These are phyloP conservation scores for Darevskia nairensis DNA, from an alignment of 2,797 vertebrate genomes.

Conservation along the genomic window DNA sequence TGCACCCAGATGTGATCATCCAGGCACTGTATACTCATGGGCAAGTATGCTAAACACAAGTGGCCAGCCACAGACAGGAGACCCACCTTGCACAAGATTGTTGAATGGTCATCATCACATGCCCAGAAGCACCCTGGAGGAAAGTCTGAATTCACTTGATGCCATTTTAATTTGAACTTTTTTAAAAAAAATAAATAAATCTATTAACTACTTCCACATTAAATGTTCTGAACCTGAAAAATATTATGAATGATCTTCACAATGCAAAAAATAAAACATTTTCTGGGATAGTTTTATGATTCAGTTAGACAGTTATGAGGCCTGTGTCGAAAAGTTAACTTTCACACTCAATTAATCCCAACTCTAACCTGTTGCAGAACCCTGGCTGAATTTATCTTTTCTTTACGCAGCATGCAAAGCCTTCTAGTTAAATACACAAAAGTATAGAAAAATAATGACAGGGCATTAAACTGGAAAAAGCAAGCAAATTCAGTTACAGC, in stretches of 20 bases:
- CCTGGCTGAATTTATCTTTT: constrained; percentile 34
- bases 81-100: neutral
- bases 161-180: neutral
- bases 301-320: neutral
- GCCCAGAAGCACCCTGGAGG: neutral
- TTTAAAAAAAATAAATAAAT: neutral
- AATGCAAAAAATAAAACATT: constrained; percentile 4
- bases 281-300: constrained; percentile 18
- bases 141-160: neutral
- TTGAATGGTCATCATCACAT: neutral
- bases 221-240: constrained; percentile 2
- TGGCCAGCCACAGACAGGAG: neutral
- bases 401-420: constrained; percentile 19
- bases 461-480: constrained; percentile 26
- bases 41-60: neutral
- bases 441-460: neutral
- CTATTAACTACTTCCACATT: neutral
- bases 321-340: constrained; percentile 38
- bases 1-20: too few relatives aligned
- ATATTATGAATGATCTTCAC: neutral
- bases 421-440: constrained; percentile 19
- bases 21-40: neutral
- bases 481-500: constrained; percentile 44
- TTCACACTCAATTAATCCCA: constrained; percentile 24
- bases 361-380: constrained; percentile 33